Conservation (phyloP, 2,113 vertebrate species). For the Myotis yumanensis region DNA sequence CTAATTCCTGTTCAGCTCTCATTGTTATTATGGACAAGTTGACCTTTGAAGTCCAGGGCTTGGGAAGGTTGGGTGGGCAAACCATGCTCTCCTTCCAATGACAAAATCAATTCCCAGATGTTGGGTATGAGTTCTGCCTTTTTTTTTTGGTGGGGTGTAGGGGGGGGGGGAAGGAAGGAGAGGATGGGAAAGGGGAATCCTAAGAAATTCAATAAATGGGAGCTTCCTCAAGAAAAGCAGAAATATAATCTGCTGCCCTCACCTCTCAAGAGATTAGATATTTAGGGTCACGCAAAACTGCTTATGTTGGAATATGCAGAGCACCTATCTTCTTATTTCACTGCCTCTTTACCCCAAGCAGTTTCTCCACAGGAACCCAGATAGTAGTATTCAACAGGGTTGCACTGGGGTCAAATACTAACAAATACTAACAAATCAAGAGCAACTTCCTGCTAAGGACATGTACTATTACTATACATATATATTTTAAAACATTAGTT, state of each 20-base stretch:
- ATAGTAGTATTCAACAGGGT: background rate
- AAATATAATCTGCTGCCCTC: constrained; percentile 45
- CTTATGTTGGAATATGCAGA: constrained; percentile 29
- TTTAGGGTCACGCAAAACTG: constrained; percentile 58
- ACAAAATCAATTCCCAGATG: background rate
- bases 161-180: too few relatives aligned
- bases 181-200: background rate
- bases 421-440: background rate
- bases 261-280: constrained; percentile 60
- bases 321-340: background rate
- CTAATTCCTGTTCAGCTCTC: background rate
- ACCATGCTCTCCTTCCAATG: background rate
- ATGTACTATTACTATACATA: background rate
- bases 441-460: background rate
- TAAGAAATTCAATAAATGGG: constrained; percentile 39
- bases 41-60: background rate
- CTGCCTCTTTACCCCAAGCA: background rate
- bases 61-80: background rate
- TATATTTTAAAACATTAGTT: background rate
- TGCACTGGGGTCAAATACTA: background rate
- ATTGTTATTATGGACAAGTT: background rate
- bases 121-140: background rate
- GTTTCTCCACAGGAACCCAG: background rate
- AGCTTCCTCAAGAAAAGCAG: constrained; percentile 28
- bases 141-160: background rate